phyloP scores from a whole-genome alignment of 2,888 invertebrate genomes.

The Arrhopalites spinosus region DNA sequence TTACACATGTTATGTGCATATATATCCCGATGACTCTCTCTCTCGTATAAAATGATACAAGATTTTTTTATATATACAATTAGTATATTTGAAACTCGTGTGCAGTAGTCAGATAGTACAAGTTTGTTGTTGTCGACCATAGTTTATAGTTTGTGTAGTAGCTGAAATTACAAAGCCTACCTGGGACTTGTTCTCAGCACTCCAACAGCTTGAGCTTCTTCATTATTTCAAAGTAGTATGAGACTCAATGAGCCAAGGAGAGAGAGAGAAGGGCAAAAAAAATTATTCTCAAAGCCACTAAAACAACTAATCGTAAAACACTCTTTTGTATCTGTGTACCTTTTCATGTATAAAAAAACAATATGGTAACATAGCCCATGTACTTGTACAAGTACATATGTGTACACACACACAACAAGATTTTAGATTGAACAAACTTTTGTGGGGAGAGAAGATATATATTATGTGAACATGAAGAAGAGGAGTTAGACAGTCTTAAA shows the following conservation, averaged over 20 bases:
- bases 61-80: background rate
- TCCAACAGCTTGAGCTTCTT: constrained; percentile 32
- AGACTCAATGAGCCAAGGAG: background rate
- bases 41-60: no score
- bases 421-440: no score
- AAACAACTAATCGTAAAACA: background rate
- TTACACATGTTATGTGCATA: no score
- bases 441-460: background rate
- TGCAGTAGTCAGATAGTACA: no score
- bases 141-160: background rate
- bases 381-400: no score
- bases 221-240: constrained; percentile 13
- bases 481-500: constrained; percentile 23
- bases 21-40: no score
- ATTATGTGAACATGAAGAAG: background rate
- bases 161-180: constrained; percentile 14
- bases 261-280: background rate
- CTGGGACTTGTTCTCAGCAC: constrained; percentile 36
- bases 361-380: constrained; percentile 16
- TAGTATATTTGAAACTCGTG: constrained; percentile 13
- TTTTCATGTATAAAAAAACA: no score
- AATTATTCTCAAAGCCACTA: background rate
- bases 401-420: background rate
- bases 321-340: no score
- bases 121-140: no score